Conservation (phyloP, 2,113 vertebrate genomes). For the Pygoscelis antarcticus region DNA sequence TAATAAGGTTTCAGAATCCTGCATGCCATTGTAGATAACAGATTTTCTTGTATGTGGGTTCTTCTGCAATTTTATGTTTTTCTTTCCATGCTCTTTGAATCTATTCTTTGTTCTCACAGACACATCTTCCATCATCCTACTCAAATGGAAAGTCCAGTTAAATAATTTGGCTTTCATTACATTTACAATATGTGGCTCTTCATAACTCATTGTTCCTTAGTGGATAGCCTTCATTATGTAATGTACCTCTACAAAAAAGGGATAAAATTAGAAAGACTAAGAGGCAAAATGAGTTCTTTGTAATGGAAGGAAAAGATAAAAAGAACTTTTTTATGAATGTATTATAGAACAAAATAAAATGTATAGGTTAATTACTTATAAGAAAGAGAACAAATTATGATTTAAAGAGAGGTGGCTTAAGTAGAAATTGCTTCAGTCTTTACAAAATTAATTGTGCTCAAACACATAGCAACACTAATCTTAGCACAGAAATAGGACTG, state of each 20-base stretch:
- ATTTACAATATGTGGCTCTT: neutral
- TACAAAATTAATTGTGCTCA: neutral
- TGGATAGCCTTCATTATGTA: neutral
- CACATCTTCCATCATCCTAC: conserved; percentile 8
- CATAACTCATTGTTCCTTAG: neutral
- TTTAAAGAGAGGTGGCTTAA: neutral
- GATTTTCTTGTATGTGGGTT: neutral
- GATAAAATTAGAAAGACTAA: conserved; percentile 13
- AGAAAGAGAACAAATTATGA: neutral
- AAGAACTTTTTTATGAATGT: neutral
- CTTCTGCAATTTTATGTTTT: neutral
- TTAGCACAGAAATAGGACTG: neutral
- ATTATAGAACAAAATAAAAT: conserved; percentile 1
- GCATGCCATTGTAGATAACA: neutral
- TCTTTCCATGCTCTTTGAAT: neutral
- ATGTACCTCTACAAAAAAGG: neutral
- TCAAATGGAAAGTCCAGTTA: neutral
- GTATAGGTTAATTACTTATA: conserved; percentile 10
- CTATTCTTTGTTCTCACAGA: neutral
- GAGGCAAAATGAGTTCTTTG: conserved; percentile 1
- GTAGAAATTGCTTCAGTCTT: neutral
- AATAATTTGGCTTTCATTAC: neutral
- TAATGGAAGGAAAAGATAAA: neutral
- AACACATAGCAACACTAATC: neutral
- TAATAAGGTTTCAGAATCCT: neutral